Conservation (phyloP, 2,888 invertebrate species). For the Cataglyphis albicans region DNA sequence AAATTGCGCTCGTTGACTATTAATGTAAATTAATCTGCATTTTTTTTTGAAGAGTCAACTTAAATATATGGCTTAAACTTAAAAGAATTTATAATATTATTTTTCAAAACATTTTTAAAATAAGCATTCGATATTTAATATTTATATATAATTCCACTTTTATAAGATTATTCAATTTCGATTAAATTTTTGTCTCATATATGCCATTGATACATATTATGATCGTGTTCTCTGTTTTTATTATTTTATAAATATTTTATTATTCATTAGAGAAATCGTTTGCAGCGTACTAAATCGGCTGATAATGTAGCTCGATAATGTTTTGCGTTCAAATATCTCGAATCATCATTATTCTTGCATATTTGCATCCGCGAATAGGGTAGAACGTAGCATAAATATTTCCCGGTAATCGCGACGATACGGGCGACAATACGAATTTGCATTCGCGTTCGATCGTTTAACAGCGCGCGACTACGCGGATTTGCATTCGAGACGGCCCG, state of each 20-base stretch:
- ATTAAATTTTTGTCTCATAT: neutral
- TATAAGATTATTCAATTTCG: neutral
- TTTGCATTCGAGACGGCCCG: conserved; percentile 81
- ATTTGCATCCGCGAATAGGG: neutral
- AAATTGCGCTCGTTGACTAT: neutral
- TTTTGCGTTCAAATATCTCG: neutral
- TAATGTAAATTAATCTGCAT: conserved; percentile 4
- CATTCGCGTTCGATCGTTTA: conserved; percentile 66
- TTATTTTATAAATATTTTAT: conserved; percentile 8
- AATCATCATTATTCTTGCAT: conserved; percentile 35
- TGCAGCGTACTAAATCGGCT: neutral
- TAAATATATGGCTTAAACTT: neutral
- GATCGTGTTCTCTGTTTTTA: neutral
- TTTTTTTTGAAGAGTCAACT: neutral
- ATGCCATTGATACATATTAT: neutral
- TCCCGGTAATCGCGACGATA: conserved; percentile 60
- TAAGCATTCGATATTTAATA: neutral
- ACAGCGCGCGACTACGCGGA: conserved; percentile 48
- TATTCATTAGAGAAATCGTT: conserved; percentile 3
- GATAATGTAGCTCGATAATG: neutral
- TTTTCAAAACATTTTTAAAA: neutral
- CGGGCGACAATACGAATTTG: conserved; percentile 64
- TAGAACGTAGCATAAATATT: neutral
- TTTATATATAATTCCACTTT: neutral
- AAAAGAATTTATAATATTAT: neutral